phyloP scores from a whole-genome alignment of 2,888 invertebrate genomes.

The Alloscopus bannaensis region DNA sequence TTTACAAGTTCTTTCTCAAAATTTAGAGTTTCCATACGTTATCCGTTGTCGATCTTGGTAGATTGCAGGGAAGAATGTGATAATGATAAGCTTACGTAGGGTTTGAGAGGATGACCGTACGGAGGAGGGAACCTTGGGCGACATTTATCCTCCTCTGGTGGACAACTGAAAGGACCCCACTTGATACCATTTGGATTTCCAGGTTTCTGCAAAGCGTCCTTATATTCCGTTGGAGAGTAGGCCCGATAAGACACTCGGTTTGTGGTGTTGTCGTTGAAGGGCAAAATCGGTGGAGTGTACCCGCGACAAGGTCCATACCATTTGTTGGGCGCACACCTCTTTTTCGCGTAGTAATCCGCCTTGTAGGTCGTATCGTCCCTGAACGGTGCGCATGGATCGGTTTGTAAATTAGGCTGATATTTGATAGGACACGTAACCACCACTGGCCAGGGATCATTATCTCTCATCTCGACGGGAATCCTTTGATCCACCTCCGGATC shows the following conservation, averaged over 20 bases:
- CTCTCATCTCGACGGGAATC: slow-evolving; percentile 67
- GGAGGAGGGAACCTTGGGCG: slow-evolving; percentile 67
- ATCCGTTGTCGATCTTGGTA: background rate
- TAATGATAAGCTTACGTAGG: slow-evolving; percentile 41
- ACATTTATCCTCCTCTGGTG: slow-evolving; percentile 63
- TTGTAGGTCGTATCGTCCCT: slow-evolving; percentile 69
- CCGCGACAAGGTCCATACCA: slow-evolving; percentile 57
- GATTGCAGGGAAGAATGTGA: background rate
- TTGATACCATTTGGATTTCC: slow-evolving; percentile 70
- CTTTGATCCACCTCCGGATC: slow-evolving; percentile 69
- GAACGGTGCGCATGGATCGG: slow-evolving; percentile 70
- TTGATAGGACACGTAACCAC: slow-evolving; percentile 62
- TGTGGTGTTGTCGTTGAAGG: slow-evolving; percentile 69
- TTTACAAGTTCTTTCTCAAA: slow-evolving; percentile 19
- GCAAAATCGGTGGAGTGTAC: slow-evolving; percentile 57
- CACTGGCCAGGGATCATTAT: slow-evolving; percentile 71
- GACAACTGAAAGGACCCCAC: slow-evolving; percentile 68
- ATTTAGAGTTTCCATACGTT: too few species aligned
- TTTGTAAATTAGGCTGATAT: slow-evolving; percentile 66
- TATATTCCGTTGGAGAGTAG: slow-evolving; percentile 51
- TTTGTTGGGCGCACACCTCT: slow-evolving; percentile 48
- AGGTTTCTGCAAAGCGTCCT: slow-evolving; percentile 52
- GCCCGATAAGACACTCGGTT: slow-evolving; percentile 65
- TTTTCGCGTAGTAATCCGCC: slow-evolving; percentile 63
- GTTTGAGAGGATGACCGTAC: slow-evolving; percentile 69